These are phyloP conservation scores for Struthio camelus DNA, from an alignment of 2,113 vertebrate species.

Conservation along the genomic window DNA sequence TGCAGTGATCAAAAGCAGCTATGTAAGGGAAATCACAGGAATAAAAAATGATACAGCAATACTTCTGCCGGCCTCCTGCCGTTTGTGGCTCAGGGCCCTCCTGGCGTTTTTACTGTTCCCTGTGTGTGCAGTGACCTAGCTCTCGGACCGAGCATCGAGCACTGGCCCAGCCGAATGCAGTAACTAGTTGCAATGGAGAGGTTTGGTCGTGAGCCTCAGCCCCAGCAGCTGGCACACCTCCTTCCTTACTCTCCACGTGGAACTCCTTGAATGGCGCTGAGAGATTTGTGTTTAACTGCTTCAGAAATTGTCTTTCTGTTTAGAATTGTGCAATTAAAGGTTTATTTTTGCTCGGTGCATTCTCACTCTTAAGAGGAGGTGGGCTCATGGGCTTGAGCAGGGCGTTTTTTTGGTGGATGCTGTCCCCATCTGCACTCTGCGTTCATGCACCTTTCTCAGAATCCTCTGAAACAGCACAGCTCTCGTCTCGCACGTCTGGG, in stretches of 20 bases:
- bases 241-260: neutral
- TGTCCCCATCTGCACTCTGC: neutral
- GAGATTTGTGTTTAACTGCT: neutral
- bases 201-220: neutral
- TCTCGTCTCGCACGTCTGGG: neutral
- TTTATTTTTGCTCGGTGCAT: neutral
- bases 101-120: neutral
- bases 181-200: neutral
- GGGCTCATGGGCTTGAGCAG: neutral
- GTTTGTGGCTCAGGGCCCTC: fast-evolving
- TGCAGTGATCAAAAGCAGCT: too few species aligned
- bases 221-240: neutral
- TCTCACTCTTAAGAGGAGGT: neutral
- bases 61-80: neutral
- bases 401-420: neutral
- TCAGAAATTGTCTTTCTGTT: neutral
- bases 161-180: fast-evolving
- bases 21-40: too few species aligned
- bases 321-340: neutral
- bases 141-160: neutral
- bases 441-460: neutral
- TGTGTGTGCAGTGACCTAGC: neutral
- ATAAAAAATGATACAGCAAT: too few species aligned
- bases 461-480: neutral
- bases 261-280: fast-evolving